A percentile compares a stretch with the other conserved stretches of the same genome.
These are phyloP conservation scores for Keiferia lycopersicella DNA, from an alignment of 2,888 invertebrate species.

Conservation along the genomic window DNA sequence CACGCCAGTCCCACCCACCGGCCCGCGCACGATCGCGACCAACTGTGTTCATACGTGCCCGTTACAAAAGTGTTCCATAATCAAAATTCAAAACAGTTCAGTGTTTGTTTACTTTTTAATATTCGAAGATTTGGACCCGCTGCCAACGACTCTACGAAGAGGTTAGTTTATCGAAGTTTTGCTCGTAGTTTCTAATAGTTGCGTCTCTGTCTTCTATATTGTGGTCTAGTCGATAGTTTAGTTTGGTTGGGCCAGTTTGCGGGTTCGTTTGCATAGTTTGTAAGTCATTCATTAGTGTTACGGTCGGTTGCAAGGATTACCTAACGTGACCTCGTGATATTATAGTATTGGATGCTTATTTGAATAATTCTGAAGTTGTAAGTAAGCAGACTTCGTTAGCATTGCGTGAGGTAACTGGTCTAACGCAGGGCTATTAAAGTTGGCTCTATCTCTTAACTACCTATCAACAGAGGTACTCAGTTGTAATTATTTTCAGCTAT, in stretches of 20 bases:
- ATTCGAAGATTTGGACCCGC: slow-evolving; percentile 50
- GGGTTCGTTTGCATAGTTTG: slow-evolving; percentile 66
- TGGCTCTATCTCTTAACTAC: not conserved
- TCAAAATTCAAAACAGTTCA: slow-evolving; percentile 47
- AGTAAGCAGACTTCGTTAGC: not conserved
- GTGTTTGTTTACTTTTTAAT: slow-evolving; percentile 68
- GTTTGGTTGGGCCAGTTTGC: slow-evolving; percentile 49
- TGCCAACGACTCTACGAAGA: slow-evolving; percentile 59
- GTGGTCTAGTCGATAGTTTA: slow-evolving; percentile 56
- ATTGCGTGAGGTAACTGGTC: slow-evolving; percentile 8
- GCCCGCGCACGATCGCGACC: slow-evolving; percentile 59
- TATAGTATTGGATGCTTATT: slow-evolving; percentile 11
- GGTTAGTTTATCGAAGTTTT: slow-evolving; percentile 58
- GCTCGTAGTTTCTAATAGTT: slow-evolving; percentile 24
- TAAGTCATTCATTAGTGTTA: slow-evolving; percentile 69
- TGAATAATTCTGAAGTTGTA: not conserved
- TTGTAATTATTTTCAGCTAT: not conserved
- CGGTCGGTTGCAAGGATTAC: slow-evolving; percentile 66
- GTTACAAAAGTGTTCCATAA: slow-evolving; percentile 70
- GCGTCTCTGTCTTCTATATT: slow-evolving; percentile 46
- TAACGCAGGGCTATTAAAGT: slow-evolving; percentile 6
- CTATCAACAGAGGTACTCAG: not conserved
- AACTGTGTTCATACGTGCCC: slow-evolving; percentile 66
- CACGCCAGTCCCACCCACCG: slow-evolving; percentile 51
- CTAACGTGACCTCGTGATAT: slow-evolving; percentile 52